Conservation (phyloP, 1,140 invertebrate species). For the Drosophila santomea region DNA sequence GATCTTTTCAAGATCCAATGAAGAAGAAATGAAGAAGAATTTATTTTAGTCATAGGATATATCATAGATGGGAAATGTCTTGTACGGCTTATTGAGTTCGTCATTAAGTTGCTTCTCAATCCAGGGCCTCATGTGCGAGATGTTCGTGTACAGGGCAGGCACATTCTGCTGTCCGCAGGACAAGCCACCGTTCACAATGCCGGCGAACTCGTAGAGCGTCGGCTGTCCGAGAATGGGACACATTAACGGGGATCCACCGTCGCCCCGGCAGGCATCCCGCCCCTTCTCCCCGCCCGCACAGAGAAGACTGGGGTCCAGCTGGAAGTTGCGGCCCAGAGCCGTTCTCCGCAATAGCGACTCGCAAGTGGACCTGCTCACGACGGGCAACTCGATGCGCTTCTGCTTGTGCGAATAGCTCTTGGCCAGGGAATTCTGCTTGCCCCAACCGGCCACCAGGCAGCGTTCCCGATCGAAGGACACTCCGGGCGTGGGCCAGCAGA, state of each 20-base stretch:
- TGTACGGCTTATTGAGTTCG: not conserved
- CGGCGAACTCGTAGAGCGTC: conserved; percentile 86
- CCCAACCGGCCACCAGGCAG: conserved; percentile 25
- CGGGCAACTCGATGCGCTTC: conserved; percentile 87
- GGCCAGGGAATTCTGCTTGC: not conserved
- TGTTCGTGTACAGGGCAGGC: conserved; percentile 91
- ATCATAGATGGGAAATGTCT: not conserved
- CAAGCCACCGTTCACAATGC: conserved; percentile 90
- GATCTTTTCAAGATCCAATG: too few relatives aligned
- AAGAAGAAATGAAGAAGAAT: too few relatives aligned
- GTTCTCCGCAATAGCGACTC: conserved; percentile 83
- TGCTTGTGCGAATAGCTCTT: conserved; percentile 71
- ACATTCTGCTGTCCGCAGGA: conserved; percentile 87
- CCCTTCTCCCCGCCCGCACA: conserved; percentile 88
- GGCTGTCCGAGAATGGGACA: conserved; percentile 86
- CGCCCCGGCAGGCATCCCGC: conserved; percentile 89
- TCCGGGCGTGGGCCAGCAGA: conserved; percentile 4
- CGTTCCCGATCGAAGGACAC: not conserved
- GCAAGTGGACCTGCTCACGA: conserved; percentile 85
- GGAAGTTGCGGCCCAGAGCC: conserved; percentile 84
- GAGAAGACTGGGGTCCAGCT: conserved; percentile 84
- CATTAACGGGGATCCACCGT: conserved; percentile 89
- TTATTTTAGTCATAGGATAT: not conserved
- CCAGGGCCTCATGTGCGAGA: conserved; percentile 75
- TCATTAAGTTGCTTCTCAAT: not conserved